Evolutionary conservation across 2,797 vertebrate species (phyloP), one percentile per base, ranked within the genome.

Genomic region (Leptodactylus fallax): DNA sequence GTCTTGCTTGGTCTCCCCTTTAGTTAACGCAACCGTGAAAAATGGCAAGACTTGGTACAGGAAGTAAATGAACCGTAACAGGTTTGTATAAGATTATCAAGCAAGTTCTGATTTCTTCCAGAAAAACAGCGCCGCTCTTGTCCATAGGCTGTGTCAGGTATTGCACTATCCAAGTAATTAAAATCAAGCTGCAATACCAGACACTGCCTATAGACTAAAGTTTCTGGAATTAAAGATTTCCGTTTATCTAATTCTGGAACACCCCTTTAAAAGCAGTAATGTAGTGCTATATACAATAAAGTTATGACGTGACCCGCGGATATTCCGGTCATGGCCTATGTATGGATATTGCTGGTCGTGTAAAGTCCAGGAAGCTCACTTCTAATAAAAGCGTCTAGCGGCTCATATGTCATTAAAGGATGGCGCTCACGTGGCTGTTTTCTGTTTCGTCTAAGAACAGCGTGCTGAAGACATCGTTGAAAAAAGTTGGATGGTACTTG

Each of bases 381-480:
- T 27, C 36, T 11, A 21, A 47, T 60, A 17, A 9, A 56, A 55
- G n/a, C 19, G 1, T 11, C 67, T n/a, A 14, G 69, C 16, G 49
- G 27, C 17, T 23, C 11, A 2, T 4, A 3, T 3, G 55, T 16
- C 27, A 63, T 95, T 93, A 97, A 27, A 92, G 16, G 19, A 99
- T 93, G 71, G 87, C 53, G 0, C 95, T 97, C 84, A 98, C 96
- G 0, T 95, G 96, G 88, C 97, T 97, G 86, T 86, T 71, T 0
- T 93, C 71, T 0, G 95, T 90, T 89, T 98, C 93, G 85, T 98
- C 97, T 91, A 99, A 93, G 91, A 97, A 97, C 0, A 99, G 92
- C 0, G 97, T 96, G 94, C 97, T 97, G 92, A 98, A 99, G 92
- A 99, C 91, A 55, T 99, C 96, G 10, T 99, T 95, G 92, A 98